Evolutionary conservation across 1,140 invertebrate genomes (phyloP).

Genomic region (Drosophila malerkotliana): DNA sequence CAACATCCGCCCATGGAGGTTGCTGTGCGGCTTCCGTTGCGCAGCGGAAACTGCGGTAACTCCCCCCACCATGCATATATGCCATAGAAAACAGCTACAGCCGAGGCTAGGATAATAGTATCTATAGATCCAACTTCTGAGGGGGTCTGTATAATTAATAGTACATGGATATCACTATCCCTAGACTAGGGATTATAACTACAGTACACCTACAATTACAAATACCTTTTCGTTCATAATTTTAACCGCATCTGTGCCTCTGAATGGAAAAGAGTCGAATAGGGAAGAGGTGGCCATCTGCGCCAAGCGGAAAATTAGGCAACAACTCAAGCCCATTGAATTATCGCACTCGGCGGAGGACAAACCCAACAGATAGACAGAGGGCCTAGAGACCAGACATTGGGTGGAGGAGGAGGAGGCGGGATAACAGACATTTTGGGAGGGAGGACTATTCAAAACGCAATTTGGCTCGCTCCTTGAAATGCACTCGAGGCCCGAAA

Average conservation of each 20-base stretch:
- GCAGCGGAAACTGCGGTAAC: conserved; percentile 59
- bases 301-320: conserved; percentile 80
- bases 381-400: background rate
- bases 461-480: conserved; percentile 63
- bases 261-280: background rate
- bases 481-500: conserved; percentile 32
- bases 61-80: conserved; percentile 25
- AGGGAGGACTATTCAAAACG: conserved; percentile 64
- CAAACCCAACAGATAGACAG: conserved; percentile 13
- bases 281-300: conserved; percentile 39
- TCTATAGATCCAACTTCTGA: too few relatives aligned
- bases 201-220: background rate
- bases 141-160: too few relatives aligned
- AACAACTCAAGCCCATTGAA: conserved; percentile 72
- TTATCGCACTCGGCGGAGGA: conserved; percentile 60
- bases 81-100: conserved; percentile 17
- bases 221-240: background rate
- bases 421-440: conserved; percentile 12
- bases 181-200: too few relatives aligned
- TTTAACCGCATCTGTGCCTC: background rate
- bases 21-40: conserved; percentile 52
- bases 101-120: conserved; percentile 3
- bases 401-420: background rate
- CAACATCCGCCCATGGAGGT: conserved; percentile 17
- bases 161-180: too few relatives aligned